Evolutionary conservation across 2,888 invertebrate genomes (phyloP).

Genomic region (Actias luna): DNA sequence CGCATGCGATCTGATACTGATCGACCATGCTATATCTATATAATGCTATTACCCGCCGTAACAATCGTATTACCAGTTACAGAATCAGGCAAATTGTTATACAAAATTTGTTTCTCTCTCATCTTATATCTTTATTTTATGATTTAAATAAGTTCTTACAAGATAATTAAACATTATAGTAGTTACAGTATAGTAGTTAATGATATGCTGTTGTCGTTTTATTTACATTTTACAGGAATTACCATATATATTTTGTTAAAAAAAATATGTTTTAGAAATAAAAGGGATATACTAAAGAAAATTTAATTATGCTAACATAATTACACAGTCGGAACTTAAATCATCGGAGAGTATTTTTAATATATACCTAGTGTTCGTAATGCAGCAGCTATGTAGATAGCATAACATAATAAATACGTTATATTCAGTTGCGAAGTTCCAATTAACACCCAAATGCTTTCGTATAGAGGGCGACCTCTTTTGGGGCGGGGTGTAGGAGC

Average conservation of each 20-base stretch:
- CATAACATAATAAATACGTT: neutral
- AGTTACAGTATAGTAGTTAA: too few relatives aligned
- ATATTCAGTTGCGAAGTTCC: conserved; percentile 50
- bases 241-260: neutral
- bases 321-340: too few relatives aligned
- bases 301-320: neutral
- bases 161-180: neutral
- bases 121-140: neutral
- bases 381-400: neutral
- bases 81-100: neutral
- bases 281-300: neutral
- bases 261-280: neutral
- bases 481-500: conserved; percentile 49
- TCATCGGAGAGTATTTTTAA: too few relatives aligned
- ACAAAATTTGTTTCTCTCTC: neutral
- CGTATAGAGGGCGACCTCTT: conserved; percentile 48
- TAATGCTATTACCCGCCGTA: conserved; percentile 6
- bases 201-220: too few relatives aligned
- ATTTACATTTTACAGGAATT: too few relatives aligned
- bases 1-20: conserved; percentile 53
- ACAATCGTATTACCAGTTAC: neutral
- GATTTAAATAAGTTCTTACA: neutral
- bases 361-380: conserved; percentile 4
- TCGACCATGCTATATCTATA: conserved; percentile 31
- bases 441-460: conserved; percentile 56